These are phyloP conservation scores for Lasioglossum leucozonium DNA, from an alignment of 2,888 invertebrate species.

Conservation along the genomic window DNA sequence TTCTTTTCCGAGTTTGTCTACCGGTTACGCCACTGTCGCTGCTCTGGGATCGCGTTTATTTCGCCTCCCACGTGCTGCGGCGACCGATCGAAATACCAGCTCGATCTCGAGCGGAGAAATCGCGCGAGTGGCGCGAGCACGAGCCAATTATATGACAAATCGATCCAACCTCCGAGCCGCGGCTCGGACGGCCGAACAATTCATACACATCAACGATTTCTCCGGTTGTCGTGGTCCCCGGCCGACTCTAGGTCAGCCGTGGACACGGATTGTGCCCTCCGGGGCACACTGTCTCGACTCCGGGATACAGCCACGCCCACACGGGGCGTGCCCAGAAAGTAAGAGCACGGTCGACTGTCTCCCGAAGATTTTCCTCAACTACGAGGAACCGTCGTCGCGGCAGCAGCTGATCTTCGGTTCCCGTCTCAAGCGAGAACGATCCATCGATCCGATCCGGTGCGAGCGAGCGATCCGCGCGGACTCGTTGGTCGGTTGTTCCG, in stretches of 20 bases:
- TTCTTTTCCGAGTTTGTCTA: slow-evolving; percentile 63
- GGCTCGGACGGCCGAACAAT: not conserved
- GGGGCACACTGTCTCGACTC: not conserved
- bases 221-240: not conserved
- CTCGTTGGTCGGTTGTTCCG: slow-evolving; percentile 33
- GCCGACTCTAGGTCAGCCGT: not conserved
- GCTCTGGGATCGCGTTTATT: slow-evolving; percentile 52
- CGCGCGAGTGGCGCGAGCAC: slow-evolving; percentile 1
- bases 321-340: not conserved
- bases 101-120: slow-evolving; percentile 33
- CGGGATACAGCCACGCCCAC: not conserved
- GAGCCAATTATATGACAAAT: slow-evolving; percentile 56
- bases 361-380: not conserved
- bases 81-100: slow-evolving; percentile 50
- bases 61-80: slow-evolving; percentile 65
- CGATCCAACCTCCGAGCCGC: slow-evolving; percentile 11
- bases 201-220: not conserved
- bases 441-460: slow-evolving; percentile 18
- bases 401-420: slow-evolving; percentile 45
- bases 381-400: slow-evolving; percentile 16
- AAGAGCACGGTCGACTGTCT: not conserved
- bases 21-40: slow-evolving; percentile 67
- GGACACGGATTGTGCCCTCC: not conserved
- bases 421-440: not conserved
- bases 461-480: slow-evolving; percentile 47